Percentiles rank a stretch among this genome's conserved stretches.
Evolutionary conservation across 2,797 vertebrate genomes (phyloP).

Genomic region (Syngnathus rostellatus): DNA sequence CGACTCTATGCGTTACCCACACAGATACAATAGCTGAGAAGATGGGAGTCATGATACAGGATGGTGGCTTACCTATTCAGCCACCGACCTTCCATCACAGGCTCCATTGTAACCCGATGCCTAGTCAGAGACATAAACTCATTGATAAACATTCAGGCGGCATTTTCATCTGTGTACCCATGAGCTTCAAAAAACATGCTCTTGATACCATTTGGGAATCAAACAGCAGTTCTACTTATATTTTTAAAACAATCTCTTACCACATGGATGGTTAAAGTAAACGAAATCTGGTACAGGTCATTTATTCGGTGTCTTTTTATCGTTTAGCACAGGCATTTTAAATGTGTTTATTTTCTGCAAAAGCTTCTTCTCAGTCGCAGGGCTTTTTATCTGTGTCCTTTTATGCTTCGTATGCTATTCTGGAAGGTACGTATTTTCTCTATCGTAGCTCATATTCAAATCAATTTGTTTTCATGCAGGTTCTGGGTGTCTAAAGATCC

Average conservation of each 20-base stretch:
- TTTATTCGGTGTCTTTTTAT: conserved; percentile 54
- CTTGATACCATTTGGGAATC: conserved; percentile 25
- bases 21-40: conserved; percentile 43
- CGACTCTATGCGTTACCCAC: conserved; percentile 37
- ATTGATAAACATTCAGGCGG: conserved; percentile 32
- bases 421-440: conserved; percentile 19
- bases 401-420: conserved; percentile 14
- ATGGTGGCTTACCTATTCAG: conserved; percentile 46
- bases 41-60: conserved; percentile 41
- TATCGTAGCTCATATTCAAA: conserved; percentile 50
- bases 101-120: conserved; percentile 55
- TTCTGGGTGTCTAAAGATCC: conserved; percentile 34
- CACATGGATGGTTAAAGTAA: conserved; percentile 27
- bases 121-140: conserved; percentile 34
- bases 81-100: conserved; percentile 41
- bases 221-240: conserved; percentile 25
- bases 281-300: conserved; percentile 38
- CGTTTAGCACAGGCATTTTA: conserved; percentile 32
- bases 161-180: conserved; percentile 27
- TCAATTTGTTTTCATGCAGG: conserved; percentile 31
- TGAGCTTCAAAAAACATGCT: conserved; percentile 6
- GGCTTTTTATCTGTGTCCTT: conserved; percentile 25
- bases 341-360: conserved; percentile 1
- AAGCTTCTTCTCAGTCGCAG: conserved; percentile 10
- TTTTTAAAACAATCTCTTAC: background rate